Evolutionary conservation across 2,888 invertebrate species (phyloP).

Genomic region (Nomada fucata): DNA sequence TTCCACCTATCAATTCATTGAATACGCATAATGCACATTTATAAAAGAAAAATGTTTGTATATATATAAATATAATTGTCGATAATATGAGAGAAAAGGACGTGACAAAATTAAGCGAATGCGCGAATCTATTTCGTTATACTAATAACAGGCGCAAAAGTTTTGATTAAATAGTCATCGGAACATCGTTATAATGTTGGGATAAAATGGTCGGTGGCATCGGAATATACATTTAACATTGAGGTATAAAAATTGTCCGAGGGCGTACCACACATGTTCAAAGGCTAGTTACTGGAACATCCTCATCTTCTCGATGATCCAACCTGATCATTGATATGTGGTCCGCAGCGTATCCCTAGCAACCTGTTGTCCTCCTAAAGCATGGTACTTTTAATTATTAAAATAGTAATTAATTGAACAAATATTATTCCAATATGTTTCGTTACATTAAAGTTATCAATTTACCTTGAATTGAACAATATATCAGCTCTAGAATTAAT

Average conservation of each 20-base stretch:
- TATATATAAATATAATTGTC: conserved; percentile 11
- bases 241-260: conserved; percentile 75
- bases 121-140: conserved; percentile 24
- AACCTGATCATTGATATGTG: conserved; percentile 80
- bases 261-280: conserved; percentile 81
- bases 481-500: conserved; percentile 85
- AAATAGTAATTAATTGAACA: neutral
- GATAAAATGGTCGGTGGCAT: conserved; percentile 42
- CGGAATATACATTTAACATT: conserved; percentile 35
- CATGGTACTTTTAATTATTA: conserved; percentile 15
- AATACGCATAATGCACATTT: conserved; percentile 28
- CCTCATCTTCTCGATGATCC: conserved; percentile 73
- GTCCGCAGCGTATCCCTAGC: conserved; percentile 81
- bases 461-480: conserved; percentile 82
- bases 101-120: conserved; percentile 25
- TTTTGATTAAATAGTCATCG: conserved; percentile 31
- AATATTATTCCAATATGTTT: neutral
- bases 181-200: conserved; percentile 9
- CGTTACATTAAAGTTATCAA: neutral
- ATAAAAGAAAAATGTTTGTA: conserved; percentile 20
- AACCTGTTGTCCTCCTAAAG: conserved; percentile 73
- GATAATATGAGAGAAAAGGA: conserved; percentile 27
- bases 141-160: conserved; percentile 40
- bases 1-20: conserved; percentile 14
- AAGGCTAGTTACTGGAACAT: conserved; percentile 79